Evolutionary conservation across 64 coral and sea anemone species (phyloP), one percentile per base, ranked within the genome.

Genomic region (Hydrozoanthus tunicans): DNA sequence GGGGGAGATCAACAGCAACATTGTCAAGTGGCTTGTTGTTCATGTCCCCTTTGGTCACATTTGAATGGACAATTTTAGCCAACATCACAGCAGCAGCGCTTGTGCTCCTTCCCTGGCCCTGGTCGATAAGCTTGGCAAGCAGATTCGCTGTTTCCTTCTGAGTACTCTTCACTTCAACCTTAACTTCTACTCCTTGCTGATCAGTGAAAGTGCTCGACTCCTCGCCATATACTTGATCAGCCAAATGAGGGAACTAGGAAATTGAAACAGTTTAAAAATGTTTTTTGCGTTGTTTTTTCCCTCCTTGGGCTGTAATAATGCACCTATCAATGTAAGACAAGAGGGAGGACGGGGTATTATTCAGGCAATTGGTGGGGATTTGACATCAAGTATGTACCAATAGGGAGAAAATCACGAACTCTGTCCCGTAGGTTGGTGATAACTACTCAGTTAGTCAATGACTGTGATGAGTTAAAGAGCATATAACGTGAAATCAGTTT

Each of bases 141-240:
- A 93, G 89, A 8, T 53, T 78, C 2, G 77, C 75, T 59, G 89
- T 96, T n/a, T 68, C 70, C 8, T 63, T 43, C 5, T 60, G 59
- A 62, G 74, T 63, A 13, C 85, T 77, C 10, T 63, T 10, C 56
- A 96, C 90, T 54, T 90, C 89, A 51, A 96, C 80, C 66, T 13
- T 91, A 32, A 96, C 73, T 85, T 63, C 73, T 57, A 83, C 32
- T 25, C 94, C 94, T 66, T 79, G 53, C 25, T 80, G 93, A 81
- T 93, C 83, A 78, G 81, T 91, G 27, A 96, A 96, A 66, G 68
- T 70, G 70, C 93, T 96, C 55, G 94, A 93, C 74, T 96, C 94
- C 11, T 96, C 94, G 8, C 94, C 94, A 76, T 91, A 89, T 58
- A 96, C 90, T 70, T 67, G 20, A 23, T 83, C 91, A 12, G 55